Evolutionary conservation across 2,797 vertebrate genomes (phyloP), one percentile per base, ranked within the genome.

Genomic region (Coreius guichenoti): DNA sequence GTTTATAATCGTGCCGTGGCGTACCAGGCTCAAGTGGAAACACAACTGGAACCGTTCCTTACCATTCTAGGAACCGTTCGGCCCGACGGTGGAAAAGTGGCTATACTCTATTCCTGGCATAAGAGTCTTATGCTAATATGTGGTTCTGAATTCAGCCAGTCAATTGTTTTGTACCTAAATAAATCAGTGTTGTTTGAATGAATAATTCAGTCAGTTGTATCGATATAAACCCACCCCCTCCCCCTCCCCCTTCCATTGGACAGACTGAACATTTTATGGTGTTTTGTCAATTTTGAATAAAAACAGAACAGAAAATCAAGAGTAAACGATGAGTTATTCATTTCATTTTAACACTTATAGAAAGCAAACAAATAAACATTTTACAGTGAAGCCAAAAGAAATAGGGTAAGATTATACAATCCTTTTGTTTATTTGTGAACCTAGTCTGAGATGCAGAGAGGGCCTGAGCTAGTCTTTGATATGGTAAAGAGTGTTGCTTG

Each of bases 401-500:
- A 78, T 33, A 19, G 21, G 61, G n/a, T 68, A 36, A 47, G 14
- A 70, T 76, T 70, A 72, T 51, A 29, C 39, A 77, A 69, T 76
- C 3, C 14, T 75, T 51, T 78, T 51, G 80, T 85, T 68, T 85
- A 65, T 73, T 65, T 79, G 65, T 73, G 68, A 85, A 80, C 14
- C 54, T 85, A n/a, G 16, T 51, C 58, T 49, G 56, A 65, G 56
- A 80, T 73, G 80, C 65, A 49, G 26, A 36, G 12, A 33, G 65
- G 31, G 54, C 29, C 65, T 21, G 67, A 49, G 76, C 29, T 65
- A 26, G 76, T 73, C 75, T 87, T 79, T 83, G 58, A 87, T 83
- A 76, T 84, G 82, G 49, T 84, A 81, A 81, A 80, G 77, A 74
- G 82, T 68, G 77, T 17, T 39, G 43, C 68, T 29, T 84, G 49